Percentiles rank a stretch among this genome's conserved stretches.
Evolutionary conservation across 53 echinoderm and acorn worm species (phyloP).

Genomic region (Paelopatides confundens): DNA sequence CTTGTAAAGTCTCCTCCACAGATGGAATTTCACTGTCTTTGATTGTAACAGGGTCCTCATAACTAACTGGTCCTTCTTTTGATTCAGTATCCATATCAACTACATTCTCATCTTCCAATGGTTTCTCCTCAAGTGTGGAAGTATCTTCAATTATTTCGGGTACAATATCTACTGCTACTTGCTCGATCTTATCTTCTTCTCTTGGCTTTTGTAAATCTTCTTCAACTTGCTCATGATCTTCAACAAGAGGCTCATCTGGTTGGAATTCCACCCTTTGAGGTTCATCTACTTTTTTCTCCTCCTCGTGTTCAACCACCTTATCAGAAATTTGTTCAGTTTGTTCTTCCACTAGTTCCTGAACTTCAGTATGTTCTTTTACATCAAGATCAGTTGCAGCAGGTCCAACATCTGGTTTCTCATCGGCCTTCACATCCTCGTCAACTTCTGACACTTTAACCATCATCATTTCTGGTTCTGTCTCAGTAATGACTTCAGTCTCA

Average conservation of each 20-base stretch:
- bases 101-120: neutral
- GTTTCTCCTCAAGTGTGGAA: constrained; percentile 13
- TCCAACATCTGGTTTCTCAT: constrained; percentile 7
- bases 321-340: too few species aligned
- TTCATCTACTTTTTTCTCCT: constrained; percentile 28
- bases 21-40: neutral
- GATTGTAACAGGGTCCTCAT: neutral
- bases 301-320: too few species aligned
- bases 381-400: constrained; percentile 23
- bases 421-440: neutral
- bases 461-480: neutral
- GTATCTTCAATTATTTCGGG: constrained; percentile 29
- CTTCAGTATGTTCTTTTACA: too few species aligned
- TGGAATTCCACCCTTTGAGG: constrained; percentile 38
- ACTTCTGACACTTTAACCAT: too few species aligned
- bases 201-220: neutral
- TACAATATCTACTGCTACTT: neutral
- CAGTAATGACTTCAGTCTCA: neutral
- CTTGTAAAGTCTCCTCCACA: neutral
- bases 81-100: neutral
- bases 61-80: neutral
- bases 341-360: constrained; percentile 10
- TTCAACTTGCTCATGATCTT: neutral
- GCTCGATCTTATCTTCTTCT: neutral
- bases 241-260: constrained; percentile 31